Conservation (phyloP, 2,888 invertebrate species). For the Dascillus cervinus region DNA sequence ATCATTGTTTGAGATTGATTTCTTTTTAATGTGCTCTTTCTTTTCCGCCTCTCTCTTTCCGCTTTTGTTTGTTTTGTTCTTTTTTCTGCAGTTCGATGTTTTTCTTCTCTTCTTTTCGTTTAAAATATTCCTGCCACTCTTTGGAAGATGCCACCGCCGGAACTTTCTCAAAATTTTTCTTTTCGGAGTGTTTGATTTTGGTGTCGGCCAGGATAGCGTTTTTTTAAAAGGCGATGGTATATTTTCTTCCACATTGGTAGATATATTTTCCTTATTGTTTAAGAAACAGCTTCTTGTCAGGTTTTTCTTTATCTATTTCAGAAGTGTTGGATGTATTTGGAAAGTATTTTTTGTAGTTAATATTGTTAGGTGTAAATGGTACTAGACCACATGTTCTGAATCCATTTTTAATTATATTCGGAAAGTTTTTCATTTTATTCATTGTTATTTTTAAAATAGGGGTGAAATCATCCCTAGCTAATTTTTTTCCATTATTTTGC, state of each 20-base stretch:
- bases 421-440: conserved; percentile 4
- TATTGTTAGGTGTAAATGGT: conserved; percentile 15
- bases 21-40: background rate
- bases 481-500: conserved; percentile 18
- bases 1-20: background rate
- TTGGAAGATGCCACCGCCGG: background rate
- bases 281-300: no score
- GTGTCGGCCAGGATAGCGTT: no score
- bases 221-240: no score
- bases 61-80: no score
- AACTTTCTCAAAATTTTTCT: conserved; percentile 1
- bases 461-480: conserved; percentile 26
- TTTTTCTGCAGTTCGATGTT: no score
- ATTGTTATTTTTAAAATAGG: conserved; percentile 22
- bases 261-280: no score
- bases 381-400: conserved; percentile 25
- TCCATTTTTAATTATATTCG: conserved; percentile 18
- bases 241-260: no score
- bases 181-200: no score
- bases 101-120: conserved; percentile 1
- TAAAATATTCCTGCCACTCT: conserved; percentile 1
- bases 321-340: no score
- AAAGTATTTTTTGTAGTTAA: conserved; percentile 11
- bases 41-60: conserved; percentile 1
- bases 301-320: no score